A percentile compares a stretch with the other conserved stretches of the same genome.
Evolutionary conservation across 1,140 invertebrate species (phyloP).

Genomic region (Maniola jurtina): DNA sequence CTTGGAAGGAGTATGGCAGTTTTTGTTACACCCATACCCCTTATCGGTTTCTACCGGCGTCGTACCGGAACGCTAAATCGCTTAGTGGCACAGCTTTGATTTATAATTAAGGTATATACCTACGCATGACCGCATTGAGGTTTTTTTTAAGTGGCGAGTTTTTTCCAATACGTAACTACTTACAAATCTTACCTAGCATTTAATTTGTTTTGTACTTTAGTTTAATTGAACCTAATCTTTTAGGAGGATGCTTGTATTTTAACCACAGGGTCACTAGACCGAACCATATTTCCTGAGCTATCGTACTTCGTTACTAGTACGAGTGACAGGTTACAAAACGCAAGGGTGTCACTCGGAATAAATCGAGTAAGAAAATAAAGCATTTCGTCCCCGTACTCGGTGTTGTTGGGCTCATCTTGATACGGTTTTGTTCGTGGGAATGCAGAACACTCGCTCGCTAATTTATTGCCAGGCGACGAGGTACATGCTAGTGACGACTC

Average conservation of each 20-base stretch:
- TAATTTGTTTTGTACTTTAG: no score
- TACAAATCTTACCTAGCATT: no score
- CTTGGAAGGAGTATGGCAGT: no score
- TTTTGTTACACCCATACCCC: no score
- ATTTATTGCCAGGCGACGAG: slow-evolving; percentile 41
- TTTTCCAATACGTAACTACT: no score
- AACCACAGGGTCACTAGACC: neutral
- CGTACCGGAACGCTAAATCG: no score
- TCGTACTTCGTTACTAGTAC: slow-evolving; percentile 41
- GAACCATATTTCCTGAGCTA: slow-evolving; percentile 43
- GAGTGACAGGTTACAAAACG: slow-evolving; percentile 47
- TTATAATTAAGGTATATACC: no score
- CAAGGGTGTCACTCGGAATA: slow-evolving; percentile 46
- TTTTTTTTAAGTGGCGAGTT: no score
- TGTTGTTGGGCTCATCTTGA: slow-evolving; percentile 48
- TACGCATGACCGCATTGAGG: no score
- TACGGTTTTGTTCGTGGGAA: slow-evolving; percentile 47
- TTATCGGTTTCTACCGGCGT: no score
- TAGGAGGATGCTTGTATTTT: neutral
- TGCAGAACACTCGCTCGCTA: slow-evolving; percentile 41
- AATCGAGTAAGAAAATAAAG: slow-evolving; percentile 49
- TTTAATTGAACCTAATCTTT: no score
- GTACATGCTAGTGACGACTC: slow-evolving; percentile 50
- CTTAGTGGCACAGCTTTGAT: no score
- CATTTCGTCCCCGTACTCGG: slow-evolving; percentile 40